Percentiles rank a stretch among this genome's conserved stretches.
Evolutionary conservation across 2,888 invertebrate species (phyloP).

Genomic region (Sphaerophoria taeniata): DNA sequence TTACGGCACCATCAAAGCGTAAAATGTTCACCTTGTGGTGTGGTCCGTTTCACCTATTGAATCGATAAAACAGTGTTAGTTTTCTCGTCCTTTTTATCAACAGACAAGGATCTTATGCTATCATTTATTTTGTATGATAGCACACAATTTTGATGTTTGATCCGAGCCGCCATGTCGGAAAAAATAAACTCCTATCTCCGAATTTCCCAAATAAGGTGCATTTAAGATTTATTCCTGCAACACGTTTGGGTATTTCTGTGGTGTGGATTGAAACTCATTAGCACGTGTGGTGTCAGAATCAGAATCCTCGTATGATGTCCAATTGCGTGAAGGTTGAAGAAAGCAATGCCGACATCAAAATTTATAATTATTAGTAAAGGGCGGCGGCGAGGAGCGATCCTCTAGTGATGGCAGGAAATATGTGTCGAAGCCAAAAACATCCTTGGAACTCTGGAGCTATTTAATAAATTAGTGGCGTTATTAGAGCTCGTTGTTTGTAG

Average conservation of each 20-base stretch:
- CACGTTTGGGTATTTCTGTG: slow-evolving; percentile 37
- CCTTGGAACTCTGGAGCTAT: slow-evolving; percentile 47
- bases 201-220: slow-evolving; percentile 62
- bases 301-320: slow-evolving; percentile 50
- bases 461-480: slow-evolving; percentile 71
- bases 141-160: slow-evolving; percentile 62
- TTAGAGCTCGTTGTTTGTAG: slow-evolving; percentile 41
- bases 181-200: not conserved
- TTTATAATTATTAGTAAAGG: slow-evolving; percentile 39
- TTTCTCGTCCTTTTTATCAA: slow-evolving; percentile 64
- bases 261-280: slow-evolving; percentile 71
- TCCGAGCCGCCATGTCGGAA: slow-evolving; percentile 1
- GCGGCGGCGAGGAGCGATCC: slow-evolving; percentile 38
- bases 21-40: slow-evolving; percentile 82
- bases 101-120: slow-evolving; percentile 33
- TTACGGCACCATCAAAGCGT: slow-evolving; percentile 82
- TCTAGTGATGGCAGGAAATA: slow-evolving; percentile 64
- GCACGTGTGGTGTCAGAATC: slow-evolving; percentile 75
- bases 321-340: not conserved
- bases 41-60: slow-evolving; percentile 78
- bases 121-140: slow-evolving; percentile 59
- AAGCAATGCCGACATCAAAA: slow-evolving; percentile 43
- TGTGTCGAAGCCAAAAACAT: slow-evolving; percentile 46
- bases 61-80: slow-evolving; percentile 42
- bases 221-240: slow-evolving; percentile 54